These are phyloP conservation scores for Heliconius hermathena DNA, from an alignment of 1,140 invertebrate genomes.

Conservation along the genomic window DNA sequence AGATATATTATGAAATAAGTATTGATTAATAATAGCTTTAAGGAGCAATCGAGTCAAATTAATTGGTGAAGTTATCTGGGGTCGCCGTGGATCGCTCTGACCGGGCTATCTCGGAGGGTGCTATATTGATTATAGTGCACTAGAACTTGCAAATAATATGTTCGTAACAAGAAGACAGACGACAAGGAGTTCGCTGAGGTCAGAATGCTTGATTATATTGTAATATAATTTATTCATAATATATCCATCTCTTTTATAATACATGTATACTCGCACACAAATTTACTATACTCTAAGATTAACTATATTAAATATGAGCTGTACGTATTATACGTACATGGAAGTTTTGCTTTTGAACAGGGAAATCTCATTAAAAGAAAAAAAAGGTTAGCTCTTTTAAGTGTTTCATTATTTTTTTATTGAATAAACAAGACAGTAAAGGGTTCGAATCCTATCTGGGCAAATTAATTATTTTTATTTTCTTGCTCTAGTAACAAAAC, in stretches of 20 bases:
- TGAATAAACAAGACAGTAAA: too few relatives aligned
- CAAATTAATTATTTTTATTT: too few relatives aligned
- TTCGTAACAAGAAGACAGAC: not conserved
- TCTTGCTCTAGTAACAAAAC: too few relatives aligned
- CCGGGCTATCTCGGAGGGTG: not conserved
- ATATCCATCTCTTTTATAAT: not conserved
- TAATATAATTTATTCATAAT: not conserved
- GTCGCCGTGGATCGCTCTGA: not conserved
- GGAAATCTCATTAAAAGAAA: too few relatives aligned
- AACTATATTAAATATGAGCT: too few relatives aligned
- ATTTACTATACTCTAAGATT: not conserved
- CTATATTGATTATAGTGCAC: not conserved
- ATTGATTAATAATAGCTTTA: not conserved
- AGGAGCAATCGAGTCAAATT: not conserved
- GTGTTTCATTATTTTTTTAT: too few relatives aligned
- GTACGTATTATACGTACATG: too few relatives aligned
- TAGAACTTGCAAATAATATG: slow-evolving; percentile 1
- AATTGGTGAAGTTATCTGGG: not conserved
- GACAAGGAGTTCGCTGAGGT: not conserved
- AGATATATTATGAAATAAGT: not conserved
- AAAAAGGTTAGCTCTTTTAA: too few relatives aligned
- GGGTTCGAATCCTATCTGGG: too few relatives aligned
- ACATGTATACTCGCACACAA: not conserved
- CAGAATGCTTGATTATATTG: not conserved
- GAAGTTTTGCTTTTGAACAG: too few relatives aligned